Evolutionary conservation across 2,113 vertebrate genomes (phyloP), one percentile per base, ranked within the genome.

Genomic region (Ellobius talpinus): DNA sequence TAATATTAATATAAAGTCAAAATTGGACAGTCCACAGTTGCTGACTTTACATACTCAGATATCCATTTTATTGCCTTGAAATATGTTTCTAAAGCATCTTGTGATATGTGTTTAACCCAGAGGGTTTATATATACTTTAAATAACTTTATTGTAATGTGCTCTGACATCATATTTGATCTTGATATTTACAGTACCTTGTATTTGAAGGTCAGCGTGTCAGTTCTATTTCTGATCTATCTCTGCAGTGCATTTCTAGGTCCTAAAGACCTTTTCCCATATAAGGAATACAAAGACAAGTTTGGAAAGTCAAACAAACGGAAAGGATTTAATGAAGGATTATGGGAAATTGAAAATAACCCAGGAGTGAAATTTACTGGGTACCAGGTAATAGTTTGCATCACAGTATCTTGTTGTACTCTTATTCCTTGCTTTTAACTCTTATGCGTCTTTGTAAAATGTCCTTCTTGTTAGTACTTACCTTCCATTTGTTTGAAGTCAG

Each of bases 341-440:
- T 99, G 99, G 99, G 99, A 99, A 98, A 99, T 99, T 88, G 99
- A 99, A 98, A 99, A 99, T 98, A 99, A 99, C 98, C 99, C 99
- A 2, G 99, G 99, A 95, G 99, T 99, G 96, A 99, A 99, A 98
- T 99, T 99, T 98, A 99, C 99, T 76, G 99, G 99, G 95, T 99
- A 99, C 96, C 99, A 99, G 99, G 99, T 99, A 98, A 95, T 95
- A 47, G 39, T 93, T 97, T 98, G 73, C 66, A 87, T 97, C 93
- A 36, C 94, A 7, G 90, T 97, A 86, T 45, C 97, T 93, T 93
- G 17, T 77, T 81, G 17, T 90, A 13, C 70, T 73, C 65, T 97
- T 74, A 12, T 91, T 76, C 91, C 81, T 91, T 55, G 23, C 42
- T 79, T 93, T 95, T 94, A 55, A 42, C 50, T 96, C 86, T 78